Conservation (phyloP, 2,797 vertebrate genomes). For the Rhinatrema bivittatum region DNA sequence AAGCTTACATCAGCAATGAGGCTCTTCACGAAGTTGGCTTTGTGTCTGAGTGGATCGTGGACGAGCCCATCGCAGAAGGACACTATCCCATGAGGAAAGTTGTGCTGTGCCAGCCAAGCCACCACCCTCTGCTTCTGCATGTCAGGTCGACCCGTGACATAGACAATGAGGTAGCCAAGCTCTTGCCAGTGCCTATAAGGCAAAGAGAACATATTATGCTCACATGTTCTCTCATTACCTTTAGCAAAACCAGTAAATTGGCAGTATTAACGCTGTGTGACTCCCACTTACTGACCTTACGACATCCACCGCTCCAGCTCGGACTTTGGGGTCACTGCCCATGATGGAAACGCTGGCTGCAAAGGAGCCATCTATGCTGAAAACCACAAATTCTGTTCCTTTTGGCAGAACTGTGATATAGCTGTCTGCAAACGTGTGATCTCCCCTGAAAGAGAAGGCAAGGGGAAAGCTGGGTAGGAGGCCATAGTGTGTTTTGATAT, state of each 20-base stretch:
- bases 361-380: constrained; percentile 97
- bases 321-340: constrained; percentile 97
- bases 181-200: constrained; percentile 92
- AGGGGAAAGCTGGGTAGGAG: too few relatives aligned
- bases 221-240: fast-evolving
- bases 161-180: constrained; percentile 96
- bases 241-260: neutral
- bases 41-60: constrained; percentile 93
- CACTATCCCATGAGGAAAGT: constrained; percentile 95
- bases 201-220: neutral
- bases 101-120: constrained; percentile 97
- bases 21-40: constrained; percentile 90
- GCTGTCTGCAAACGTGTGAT: constrained; percentile 94
- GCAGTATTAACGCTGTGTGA: too few relatives aligned
- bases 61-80: constrained; percentile 96
- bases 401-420: constrained; percentile 89
- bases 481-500: too few relatives aligned
- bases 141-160: constrained; percentile 93
- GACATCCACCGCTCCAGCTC: constrained; percentile 92
- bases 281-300: constrained; percentile 72
- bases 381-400: constrained; percentile 92
- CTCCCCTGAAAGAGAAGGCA: constrained; percentile 64
- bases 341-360: constrained; percentile 98
- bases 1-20: constrained; percentile 81
- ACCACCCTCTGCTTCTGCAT: constrained; percentile 99